Evolutionary conservation across 1,140 invertebrate species (phyloP).

Genomic region (Drosophila lacteicornis): DNA sequence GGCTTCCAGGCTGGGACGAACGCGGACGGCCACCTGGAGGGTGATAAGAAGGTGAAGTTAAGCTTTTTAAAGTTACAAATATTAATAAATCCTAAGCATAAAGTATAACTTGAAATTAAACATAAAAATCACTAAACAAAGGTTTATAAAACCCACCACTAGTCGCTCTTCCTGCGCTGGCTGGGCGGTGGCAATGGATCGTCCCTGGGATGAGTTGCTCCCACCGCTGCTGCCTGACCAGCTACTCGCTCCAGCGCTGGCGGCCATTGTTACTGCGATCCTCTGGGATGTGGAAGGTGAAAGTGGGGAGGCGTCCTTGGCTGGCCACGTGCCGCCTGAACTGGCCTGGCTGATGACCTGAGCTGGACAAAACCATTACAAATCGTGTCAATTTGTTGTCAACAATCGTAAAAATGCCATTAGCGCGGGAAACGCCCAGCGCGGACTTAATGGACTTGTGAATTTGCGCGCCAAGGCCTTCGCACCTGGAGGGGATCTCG

Average conservation of each 20-base stretch:
- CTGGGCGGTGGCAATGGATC: slow-evolving; percentile 50
- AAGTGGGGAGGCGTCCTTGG: slow-evolving; percentile 36
- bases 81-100: neutral
- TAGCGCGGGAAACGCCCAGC: slow-evolving; percentile 46
- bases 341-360: slow-evolving; percentile 53
- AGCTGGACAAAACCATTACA: slow-evolving; percentile 58
- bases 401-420: slow-evolving; percentile 78
- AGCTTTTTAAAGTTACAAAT: neutral
- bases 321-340: slow-evolving; percentile 59
- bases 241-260: slow-evolving; percentile 65
- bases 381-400: slow-evolving; percentile 81
- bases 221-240: slow-evolving; percentile 83
- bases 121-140: too few species aligned
- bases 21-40: slow-evolving; percentile 78
- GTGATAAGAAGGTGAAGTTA: neutral
- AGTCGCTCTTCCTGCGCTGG: slow-evolving; percentile 74
- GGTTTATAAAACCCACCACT: slow-evolving; percentile 49
- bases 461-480: slow-evolving; percentile 70
- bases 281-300: slow-evolving; percentile 1
- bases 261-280: slow-evolving; percentile 49
- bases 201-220: slow-evolving; percentile 69
- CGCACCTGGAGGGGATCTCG: neutral
- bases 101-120: too few species aligned
- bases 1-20: slow-evolving; percentile 74
- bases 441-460: slow-evolving; percentile 65